Evolutionary conservation across 2,113 vertebrate species (phyloP), one percentile per base, ranked within the genome.

Genomic region (Paraplagusia blochii): DNA sequence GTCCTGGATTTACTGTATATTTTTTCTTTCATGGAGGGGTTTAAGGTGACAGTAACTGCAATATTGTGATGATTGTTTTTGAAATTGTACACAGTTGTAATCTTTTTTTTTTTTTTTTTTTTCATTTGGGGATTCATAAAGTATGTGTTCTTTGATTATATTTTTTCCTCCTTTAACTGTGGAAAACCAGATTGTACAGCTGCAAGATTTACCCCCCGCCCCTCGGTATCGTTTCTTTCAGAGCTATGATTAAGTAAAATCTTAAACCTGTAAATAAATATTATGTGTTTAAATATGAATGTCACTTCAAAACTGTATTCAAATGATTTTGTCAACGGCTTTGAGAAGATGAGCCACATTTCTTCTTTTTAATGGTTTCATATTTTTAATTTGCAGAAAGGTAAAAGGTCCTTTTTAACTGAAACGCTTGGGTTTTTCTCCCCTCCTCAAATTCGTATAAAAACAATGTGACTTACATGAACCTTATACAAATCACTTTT

Each of bases 261-360:
- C 84, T 83, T 88, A 83, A 90, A 92, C 82, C 75, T 92, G 88
- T 91, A 90, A 88, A 89, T 90, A 91, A 89, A 87, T 92, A 90
- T 85, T 79, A 87, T 89, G 86, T 90, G 86, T 92, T 92, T 72
- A 92, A 92, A 87, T 84, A 89, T 93, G 92, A 94, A 94, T 94
- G 93, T 93, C 87, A 83, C 81, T 91, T 91, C 80, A 88, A 83
- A 84, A 88, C 88, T 91, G 80, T 90, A 91, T 92, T 90, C 90
- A 79, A 90, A 92, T 88, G 85, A 84, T 81, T 91, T 91, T 81
- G 87, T 91, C 82, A 93, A 91, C 90, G 90, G 90, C 90, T 93
- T 90, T 84, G 58, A 79, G 63, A 81, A 89, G 90, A 88, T 84
- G 87, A 88, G 86, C 89, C 86, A 77, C 73, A 60, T 86, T 76